Evolutionary conservation across 2,888 invertebrate species (phyloP), one percentile per base, ranked within the genome.

Genomic region (Sussaba pulchella): DNA sequence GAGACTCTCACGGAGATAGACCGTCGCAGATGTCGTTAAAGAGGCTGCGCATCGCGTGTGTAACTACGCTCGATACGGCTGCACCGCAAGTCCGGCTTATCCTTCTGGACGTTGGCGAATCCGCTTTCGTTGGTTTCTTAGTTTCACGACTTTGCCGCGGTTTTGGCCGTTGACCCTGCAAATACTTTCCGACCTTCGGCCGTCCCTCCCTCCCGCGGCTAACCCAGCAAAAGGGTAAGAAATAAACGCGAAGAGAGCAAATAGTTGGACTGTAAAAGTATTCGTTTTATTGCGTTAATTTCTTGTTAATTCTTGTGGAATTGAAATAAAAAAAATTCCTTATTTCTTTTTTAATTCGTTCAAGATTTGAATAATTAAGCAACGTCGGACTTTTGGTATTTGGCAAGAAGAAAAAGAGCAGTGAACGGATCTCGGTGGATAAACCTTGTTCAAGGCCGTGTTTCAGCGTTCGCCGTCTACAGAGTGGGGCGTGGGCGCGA

Each of bases 101-200:
- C 31, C 10, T 54, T 45, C 61, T 76, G 54, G 47, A 45, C 72
- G 75, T 74, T 71, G 76, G 72, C 63, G 80, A 80, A 80, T 76
- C 80, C 76, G n/a, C n/a, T 17, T n/a, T 36, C 57, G 80, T 80
- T 76, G 47, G 72, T 78, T 70, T 54, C 67, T 69, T 71, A 67
- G 70, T 70, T 80, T 75, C 69, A 64, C 43, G 50, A 80, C 76
- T 76, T 76, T 39, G 76, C 54, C 67, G 72, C 67, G 61, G 72
- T 76, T 69, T 72, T 76, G 80, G 76, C 72, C 80, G 63, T 80
- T 80, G 76, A 80, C 76, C 80, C 71, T 59, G 45, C 54, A 52
- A 80, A 63, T n/a, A n/a, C n/a, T n/a, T 43, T 21, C 57, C 72
- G 54, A 19, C 21, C 66, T 2, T 36, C 36, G 10, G 24, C 26